Conservation (phyloP, 1,140 invertebrate species). For the Galleria mellonella region DNA sequence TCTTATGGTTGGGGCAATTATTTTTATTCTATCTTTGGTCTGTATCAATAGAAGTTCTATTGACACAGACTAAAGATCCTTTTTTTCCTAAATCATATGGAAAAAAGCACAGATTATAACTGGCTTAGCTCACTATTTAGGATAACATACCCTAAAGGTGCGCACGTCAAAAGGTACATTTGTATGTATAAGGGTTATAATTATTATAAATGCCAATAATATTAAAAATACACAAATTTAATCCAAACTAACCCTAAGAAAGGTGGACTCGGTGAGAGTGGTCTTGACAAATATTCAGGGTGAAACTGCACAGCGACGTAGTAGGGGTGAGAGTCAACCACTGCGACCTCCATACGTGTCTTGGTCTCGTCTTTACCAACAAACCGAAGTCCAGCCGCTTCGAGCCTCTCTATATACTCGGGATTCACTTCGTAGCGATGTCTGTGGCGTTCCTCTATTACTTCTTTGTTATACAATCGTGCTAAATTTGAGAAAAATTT, state of each 20-base stretch:
- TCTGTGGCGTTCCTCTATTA: slow-evolving; percentile 96
- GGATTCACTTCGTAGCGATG: slow-evolving; percentile 98
- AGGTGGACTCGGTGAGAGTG: slow-evolving; percentile 94
- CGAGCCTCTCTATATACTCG: slow-evolving; percentile 84
- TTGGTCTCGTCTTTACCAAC: slow-evolving; percentile 86
- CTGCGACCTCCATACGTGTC: slow-evolving; percentile 90
- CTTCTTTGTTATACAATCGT: slow-evolving; percentile 88
- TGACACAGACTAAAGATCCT: too few species aligned
- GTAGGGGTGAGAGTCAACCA: slow-evolving; percentile 87
- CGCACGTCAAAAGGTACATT: too few species aligned
- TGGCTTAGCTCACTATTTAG: too few species aligned
- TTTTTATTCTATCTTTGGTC: too few species aligned
- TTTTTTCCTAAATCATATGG: too few species aligned
- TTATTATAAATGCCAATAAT: too few species aligned
- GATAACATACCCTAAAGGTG: too few species aligned
- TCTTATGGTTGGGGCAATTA: too few species aligned
- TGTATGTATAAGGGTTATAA: too few species aligned
- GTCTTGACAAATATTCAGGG: slow-evolving; percentile 97
- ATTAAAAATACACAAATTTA: neutral
- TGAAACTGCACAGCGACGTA: slow-evolving; percentile 98
- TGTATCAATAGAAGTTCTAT: too few species aligned
- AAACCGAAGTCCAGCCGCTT: slow-evolving; percentile 91
- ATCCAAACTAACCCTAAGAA: slow-evolving; percentile 83
- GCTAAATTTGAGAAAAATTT: slow-evolving; percentile 66
- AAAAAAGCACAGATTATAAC: too few species aligned